Evolutionary conservation across 2,113 vertebrate species (phyloP).

Genomic region (Python bivittatus): DNA sequence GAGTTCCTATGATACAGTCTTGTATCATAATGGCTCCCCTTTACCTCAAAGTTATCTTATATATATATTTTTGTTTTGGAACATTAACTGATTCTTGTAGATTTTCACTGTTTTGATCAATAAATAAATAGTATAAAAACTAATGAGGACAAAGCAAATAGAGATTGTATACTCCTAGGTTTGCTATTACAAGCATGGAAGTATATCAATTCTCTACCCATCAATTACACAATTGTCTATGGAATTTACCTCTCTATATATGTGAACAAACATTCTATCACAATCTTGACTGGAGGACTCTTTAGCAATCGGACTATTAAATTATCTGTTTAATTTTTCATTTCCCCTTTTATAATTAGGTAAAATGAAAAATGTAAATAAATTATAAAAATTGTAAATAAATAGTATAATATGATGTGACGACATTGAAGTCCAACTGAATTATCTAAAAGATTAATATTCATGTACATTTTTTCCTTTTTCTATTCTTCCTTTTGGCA

Average conservation of each 20-base stretch:
- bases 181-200: too few species aligned
- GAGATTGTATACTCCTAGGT: too few species aligned
- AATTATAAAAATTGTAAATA: neutral
- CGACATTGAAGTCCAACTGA: neutral
- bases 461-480: neutral
- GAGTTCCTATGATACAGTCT: too few species aligned
- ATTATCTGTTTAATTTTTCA: neutral
- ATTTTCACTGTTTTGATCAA: too few species aligned
- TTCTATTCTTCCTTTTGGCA: neutral
- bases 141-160: too few species aligned
- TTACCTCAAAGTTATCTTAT: too few species aligned
- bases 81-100: too few species aligned
- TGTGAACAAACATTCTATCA: neutral
- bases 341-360: neutral
- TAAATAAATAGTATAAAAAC: too few species aligned
- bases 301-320: neutral
- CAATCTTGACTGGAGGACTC: neutral
- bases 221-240: neutral
- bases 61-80: too few species aligned
- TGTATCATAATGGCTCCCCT: too few species aligned
- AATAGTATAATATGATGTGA: neutral
- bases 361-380: neutral
- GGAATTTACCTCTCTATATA: neutral
- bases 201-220: neutral
- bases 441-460: neutral